Base-by-base conservation (phyloP, 2,888 invertebrate genomes). In the Laspeyria flexula region DNA sequence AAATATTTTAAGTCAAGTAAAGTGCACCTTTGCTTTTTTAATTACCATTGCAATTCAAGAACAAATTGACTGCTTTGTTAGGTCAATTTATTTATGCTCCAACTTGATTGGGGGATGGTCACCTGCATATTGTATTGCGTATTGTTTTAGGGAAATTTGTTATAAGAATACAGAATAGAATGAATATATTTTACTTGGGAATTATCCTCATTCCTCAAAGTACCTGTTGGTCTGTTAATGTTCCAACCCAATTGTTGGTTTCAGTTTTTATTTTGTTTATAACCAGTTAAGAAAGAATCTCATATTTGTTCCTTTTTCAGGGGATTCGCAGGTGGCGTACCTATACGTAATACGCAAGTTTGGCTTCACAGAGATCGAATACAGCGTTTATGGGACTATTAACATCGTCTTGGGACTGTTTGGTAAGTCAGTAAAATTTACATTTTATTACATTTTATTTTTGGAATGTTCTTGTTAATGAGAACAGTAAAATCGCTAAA, bases 311-410 rank as follows among this genome's bases (percentile, higher is more conserved):
- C 55, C 63, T 58, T 72, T 71, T 86, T 46, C 89, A 93, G 93
- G 93, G 68, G 93, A 93, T 67, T 90, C 92, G 1, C 90, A 91
- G 78, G 92, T 93, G 27, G 83, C 88, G 21, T 93, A 92, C 71
- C 75, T 93, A 43, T 93, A 92, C 68, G 85, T 88, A 15, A 89
- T 92, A 64, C 82, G 86, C 37, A 90, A 87, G 74, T 93, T 92
- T 61, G 85, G 83, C 55, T 87, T 93, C 53, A 86, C 82, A 3
- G 91, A 88, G 75, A 86, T 93, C 29, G 92, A 93, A 59, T 93
- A 86, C 77, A 93, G 92, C 61, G 47, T 92, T 63, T 93, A 89
- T 70, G 87, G 90, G 3, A 86, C 92, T 9, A 86, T 90, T 44
- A 91, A 90, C 69, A 89, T 91, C 45, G 73, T 87, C n/a, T 71